phyloP scores from a whole-genome alignment of 2,888 invertebrate species.

The Himalopsyche tibetana region DNA sequence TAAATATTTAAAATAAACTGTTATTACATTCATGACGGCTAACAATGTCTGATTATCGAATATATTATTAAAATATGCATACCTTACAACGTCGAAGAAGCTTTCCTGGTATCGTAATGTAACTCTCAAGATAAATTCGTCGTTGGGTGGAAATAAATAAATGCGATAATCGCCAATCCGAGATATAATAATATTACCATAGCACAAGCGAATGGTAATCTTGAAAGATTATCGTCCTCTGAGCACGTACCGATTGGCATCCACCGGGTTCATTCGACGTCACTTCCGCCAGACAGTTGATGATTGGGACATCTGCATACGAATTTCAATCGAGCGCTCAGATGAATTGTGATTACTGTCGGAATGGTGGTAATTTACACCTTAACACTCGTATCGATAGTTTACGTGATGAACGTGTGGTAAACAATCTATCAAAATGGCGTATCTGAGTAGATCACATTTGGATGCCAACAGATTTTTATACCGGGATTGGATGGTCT shows the following conservation, averaged over 20 bases:
- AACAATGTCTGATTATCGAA: no score
- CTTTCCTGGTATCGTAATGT: not conserved
- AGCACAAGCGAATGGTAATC: slow-evolving; percentile 25
- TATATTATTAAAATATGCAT: slow-evolving; percentile 2
- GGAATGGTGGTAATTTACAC: not conserved
- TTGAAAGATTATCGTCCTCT: slow-evolving; percentile 1
- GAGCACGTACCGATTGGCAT: slow-evolving; percentile 24
- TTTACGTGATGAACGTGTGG: not conserved
- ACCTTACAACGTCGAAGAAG: not conserved
- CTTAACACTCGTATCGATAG: slow-evolving; percentile 7
- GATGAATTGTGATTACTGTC: not conserved
- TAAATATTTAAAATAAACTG: no score
- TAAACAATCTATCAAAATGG: not conserved
- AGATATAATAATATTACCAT: slow-evolving; percentile 22
- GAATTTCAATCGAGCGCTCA: slow-evolving; percentile 1
- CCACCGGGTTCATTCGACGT: slow-evolving; percentile 3
- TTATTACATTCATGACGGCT: no score
- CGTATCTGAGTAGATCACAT: no score
- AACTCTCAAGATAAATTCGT: not conserved
- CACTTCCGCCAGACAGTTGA: slow-evolving; percentile 36
- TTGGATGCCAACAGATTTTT: no score
- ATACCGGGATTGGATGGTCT: no score
- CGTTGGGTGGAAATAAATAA: slow-evolving; percentile 10
- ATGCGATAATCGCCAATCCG: slow-evolving; percentile 29
- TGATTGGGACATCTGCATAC: slow-evolving; percentile 37